A percentile compares a stretch with the other conserved stretches of the same genome.
Evolutionary conservation across 2,113 vertebrate species (phyloP).

Genomic region (Pantherophis guttatus): DNA sequence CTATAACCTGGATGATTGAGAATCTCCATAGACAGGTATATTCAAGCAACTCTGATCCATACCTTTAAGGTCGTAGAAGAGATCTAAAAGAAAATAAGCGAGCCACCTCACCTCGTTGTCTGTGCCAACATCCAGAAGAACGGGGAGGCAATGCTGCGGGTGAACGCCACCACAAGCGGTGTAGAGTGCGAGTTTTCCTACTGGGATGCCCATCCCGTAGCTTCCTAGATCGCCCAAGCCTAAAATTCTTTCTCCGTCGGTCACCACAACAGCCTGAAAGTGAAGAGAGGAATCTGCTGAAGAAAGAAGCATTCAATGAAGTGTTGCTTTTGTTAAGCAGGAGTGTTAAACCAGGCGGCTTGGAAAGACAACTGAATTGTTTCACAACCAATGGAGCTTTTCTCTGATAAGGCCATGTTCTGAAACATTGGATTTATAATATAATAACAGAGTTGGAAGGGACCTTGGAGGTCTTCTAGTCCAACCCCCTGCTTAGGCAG

Average conservation of each 20-base stretch:
- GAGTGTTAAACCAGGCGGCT: background rate
- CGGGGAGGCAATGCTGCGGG: constrained; percentile 92
- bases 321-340: background rate
- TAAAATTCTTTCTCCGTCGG: constrained; percentile 94
- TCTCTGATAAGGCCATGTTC: background rate
- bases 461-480: too few relatives aligned
- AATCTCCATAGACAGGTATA: background rate
- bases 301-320: background rate
- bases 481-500: too few relatives aligned
- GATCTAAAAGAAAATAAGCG: background rate
- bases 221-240: constrained; percentile 93
- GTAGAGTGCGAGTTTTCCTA: constrained; percentile 96
- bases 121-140: constrained; percentile 95
- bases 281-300: constrained; percentile 21
- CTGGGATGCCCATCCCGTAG: constrained; percentile 96
- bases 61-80: background rate
- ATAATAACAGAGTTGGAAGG: too few relatives aligned
- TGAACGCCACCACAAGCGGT: constrained; percentile 91
- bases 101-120: constrained; percentile 83
- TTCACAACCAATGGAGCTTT: background rate
- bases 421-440: background rate
- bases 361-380: background rate
- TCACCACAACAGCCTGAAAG: constrained; percentile 92
- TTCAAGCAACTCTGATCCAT: background rate
- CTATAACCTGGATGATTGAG: too few relatives aligned